These are phyloP conservation scores for Hyposmocoma kahamanoa DNA, from an alignment of 1,140 invertebrate genomes.

Conservation along the genomic window DNA sequence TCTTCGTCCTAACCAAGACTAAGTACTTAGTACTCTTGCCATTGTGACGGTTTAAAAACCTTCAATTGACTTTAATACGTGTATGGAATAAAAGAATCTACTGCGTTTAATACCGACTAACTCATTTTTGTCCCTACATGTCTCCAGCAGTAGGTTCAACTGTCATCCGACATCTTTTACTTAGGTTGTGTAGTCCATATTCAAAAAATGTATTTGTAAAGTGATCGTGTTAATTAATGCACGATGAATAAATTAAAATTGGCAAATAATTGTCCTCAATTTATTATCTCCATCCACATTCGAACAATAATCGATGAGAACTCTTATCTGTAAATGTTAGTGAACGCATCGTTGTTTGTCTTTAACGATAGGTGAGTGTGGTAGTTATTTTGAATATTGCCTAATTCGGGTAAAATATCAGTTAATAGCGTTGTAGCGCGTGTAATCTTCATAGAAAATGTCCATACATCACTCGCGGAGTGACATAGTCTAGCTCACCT, in stretches of 20 bases:
- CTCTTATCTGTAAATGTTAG: slow-evolving; percentile 33
- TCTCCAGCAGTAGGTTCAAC: no score
- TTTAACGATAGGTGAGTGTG: slow-evolving; percentile 8
- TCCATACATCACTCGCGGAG: slow-evolving; percentile 29
- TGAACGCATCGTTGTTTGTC: slow-evolving; percentile 1
- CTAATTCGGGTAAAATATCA: slow-evolving; percentile 28
- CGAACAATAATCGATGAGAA: slow-evolving; percentile 60
- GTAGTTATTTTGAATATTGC: slow-evolving; percentile 21
- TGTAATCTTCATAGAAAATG: slow-evolving; percentile 40
- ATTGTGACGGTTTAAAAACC: slow-evolving; percentile 35
- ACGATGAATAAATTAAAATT: no score
- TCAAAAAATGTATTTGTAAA: no score
- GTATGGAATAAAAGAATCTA: no score
- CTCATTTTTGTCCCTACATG: no score
- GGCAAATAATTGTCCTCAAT: slow-evolving; percentile 52
- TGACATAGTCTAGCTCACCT: slow-evolving; percentile 49
- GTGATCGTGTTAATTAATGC: no score
- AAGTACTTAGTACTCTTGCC: slow-evolving; percentile 62
- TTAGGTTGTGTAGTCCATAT: slow-evolving; percentile 62
- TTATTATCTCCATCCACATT: slow-evolving; percentile 65
- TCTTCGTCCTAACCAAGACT: slow-evolving; percentile 70
- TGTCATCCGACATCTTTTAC: no score
- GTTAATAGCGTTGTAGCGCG: slow-evolving; percentile 38
- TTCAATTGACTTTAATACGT: no score
- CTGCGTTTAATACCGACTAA: no score